Evolutionary conservation across 2,113 vertebrate species (phyloP).

Genomic region (Jacana jacana): DNA sequence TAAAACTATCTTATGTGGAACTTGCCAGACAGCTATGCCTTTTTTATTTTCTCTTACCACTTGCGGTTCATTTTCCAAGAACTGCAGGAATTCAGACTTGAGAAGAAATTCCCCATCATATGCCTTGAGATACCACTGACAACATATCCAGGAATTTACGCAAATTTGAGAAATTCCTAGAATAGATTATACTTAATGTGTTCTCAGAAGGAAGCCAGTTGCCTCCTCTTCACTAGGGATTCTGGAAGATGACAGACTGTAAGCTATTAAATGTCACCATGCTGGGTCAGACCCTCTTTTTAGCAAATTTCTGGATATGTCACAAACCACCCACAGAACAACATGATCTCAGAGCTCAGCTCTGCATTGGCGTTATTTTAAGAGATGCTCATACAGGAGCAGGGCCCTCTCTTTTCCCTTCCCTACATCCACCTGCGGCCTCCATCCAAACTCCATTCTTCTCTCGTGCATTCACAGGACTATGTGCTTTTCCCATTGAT

Average conservation of each 20-base stretch:
- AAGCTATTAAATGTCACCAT: conserved; percentile 26
- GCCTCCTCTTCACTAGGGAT: not conserved
- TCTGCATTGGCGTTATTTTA: not conserved
- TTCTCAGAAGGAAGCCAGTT: conserved; percentile 20
- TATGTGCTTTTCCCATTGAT: not conserved
- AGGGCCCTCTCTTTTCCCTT: not conserved
- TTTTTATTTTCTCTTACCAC: not conserved
- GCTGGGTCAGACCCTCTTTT: not conserved
- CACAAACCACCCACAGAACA: not conserved
- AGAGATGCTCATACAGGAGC: not conserved
- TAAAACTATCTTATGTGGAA: not conserved
- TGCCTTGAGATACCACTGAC: not conserved
- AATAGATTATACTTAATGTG: not conserved
- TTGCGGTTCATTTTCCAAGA: not conserved
- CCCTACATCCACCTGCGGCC: not conserved
- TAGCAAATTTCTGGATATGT: not conserved
- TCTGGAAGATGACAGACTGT: not conserved
- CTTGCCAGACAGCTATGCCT: not conserved
- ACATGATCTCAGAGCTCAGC: not conserved
- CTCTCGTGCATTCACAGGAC: not conserved
- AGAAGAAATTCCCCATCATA: conserved; percentile 10
- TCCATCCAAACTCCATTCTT: not conserved
- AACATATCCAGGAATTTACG: not conserved
- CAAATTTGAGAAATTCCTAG: conserved; percentile 4
- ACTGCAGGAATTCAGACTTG: not conserved